These are phyloP conservation scores for Temnothorax ravouxi DNA, from an alignment of 2,888 invertebrate genomes.

Conservation along the genomic window DNA sequence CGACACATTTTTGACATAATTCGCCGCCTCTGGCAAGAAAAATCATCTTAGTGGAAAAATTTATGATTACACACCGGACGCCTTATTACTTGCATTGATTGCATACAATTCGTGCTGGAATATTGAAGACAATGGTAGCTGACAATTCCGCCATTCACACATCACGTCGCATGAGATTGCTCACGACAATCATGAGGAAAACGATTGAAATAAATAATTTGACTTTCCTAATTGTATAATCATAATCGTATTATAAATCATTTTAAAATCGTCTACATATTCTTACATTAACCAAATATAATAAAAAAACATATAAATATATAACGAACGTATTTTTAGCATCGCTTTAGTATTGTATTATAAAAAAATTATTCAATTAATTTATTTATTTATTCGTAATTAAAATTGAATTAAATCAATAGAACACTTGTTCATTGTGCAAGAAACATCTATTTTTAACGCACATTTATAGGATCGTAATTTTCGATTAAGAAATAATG, in stretches of 20 bases:
- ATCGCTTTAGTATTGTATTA: not conserved
- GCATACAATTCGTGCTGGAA: slow-evolving; percentile 15
- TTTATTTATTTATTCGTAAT: not conserved
- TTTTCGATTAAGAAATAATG: not conserved
- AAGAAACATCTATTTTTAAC: not conserved
- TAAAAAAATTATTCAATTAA: not conserved
- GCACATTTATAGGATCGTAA: not conserved
- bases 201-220: slow-evolving; percentile 12
- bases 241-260: slow-evolving; percentile 7
- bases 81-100: slow-evolving; percentile 34
- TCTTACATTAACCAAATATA: not conserved
- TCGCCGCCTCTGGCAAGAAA: not conserved
- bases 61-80: slow-evolving; percentile 13
- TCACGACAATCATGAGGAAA: not conserved
- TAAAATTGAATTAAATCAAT: not conserved
- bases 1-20: slow-evolving; percentile 22
- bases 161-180: not conserved
- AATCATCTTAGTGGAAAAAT: slow-evolving; percentile 36
- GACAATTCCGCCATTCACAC: not conserved
- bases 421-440: not conserved
- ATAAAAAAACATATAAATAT: not conserved
- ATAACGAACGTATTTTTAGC: not conserved
- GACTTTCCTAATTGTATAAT: not conserved
- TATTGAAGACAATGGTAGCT: not conserved
- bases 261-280: not conserved